These are phyloP conservation scores for Zoanthus solanderi DNA, from an alignment of 92 coral and sea anemone genomes.

Conservation along the genomic window DNA sequence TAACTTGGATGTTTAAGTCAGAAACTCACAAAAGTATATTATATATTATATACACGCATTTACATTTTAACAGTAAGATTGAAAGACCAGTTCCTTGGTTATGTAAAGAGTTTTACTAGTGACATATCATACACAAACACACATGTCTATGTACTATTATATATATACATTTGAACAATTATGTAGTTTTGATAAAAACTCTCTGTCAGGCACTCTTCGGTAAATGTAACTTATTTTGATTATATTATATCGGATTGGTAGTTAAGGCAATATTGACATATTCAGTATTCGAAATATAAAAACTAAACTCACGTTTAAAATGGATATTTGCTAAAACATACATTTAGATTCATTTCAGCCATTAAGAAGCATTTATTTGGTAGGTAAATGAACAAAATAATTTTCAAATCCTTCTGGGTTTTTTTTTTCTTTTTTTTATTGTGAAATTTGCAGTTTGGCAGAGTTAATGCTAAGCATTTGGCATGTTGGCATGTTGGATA, in stretches of 20 bases:
- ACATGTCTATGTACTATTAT: not conserved
- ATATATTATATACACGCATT: slow-evolving; percentile 19
- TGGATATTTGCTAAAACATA: not conserved
- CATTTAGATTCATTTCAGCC: slow-evolving; percentile 6
- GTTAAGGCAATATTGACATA: slow-evolving; percentile 14
- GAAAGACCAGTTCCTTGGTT: not conserved
- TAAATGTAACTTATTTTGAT: slow-evolving; percentile 44
- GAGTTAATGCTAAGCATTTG: slow-evolving; percentile 20
- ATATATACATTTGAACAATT: slow-evolving; percentile 18
- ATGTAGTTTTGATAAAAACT: not conserved
- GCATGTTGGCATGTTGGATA: slow-evolving; percentile 16
- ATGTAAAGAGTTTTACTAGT: not conserved
- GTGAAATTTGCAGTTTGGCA: slow-evolving; percentile 30
- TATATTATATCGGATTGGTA: not conserved
- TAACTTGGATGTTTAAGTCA: slow-evolving; percentile 21
- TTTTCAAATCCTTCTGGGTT: not conserved
- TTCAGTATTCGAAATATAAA: slow-evolving; percentile 18
- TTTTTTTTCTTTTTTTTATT: slow-evolving; percentile 11
- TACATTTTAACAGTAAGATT: slow-evolving; percentile 16
- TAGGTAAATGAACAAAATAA: not conserved
- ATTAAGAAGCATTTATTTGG: not conserved
- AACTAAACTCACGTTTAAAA: slow-evolving; percentile 9
- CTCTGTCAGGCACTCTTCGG: slow-evolving; percentile 22
- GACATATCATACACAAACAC: not conserved
- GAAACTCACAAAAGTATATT: not conserved